Evolutionary conservation across 2,113 vertebrate genomes (phyloP), one percentile per base, ranked within the genome.

Genomic region (Hypocryptadius cinnamomeus): DNA sequence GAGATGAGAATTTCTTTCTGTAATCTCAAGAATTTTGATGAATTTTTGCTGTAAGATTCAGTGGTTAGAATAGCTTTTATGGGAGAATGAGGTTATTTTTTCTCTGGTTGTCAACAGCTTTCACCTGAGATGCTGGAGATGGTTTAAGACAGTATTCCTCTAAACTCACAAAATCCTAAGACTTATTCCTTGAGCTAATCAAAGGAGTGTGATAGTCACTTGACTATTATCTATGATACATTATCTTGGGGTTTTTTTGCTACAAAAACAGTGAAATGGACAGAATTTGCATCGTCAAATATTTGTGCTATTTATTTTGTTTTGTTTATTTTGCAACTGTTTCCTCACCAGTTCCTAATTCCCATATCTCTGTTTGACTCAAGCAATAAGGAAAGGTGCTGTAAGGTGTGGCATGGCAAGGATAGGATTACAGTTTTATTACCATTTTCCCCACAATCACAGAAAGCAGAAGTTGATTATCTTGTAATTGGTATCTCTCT

Each of bases 401-500:
- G 13, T 47, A 48, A 88, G 90, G 93, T 84, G 80, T 81, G 92
- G 60, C 66, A 74, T 23, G 21, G 59, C 64, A 79, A 81, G 40
- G 69, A 85, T 74, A 31, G 66, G 64, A 64, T 44, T 88, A 74
- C 0, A 5, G 48, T 94, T 92, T 95, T 89, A 80, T 84, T 88
- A 31, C 85, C 60, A 50, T 74, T 94, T 85, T 73, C 78, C 74
- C 56, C 22, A 33, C 71, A 72, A 51, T 56, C 39, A 66, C 30
- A 68, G 72, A 71, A 90, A 56, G 76, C 84, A 87, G 91, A 94
- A 86, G 73, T 90, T 94, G 66, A 71, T 94, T 92, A 68, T 90
- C 90, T 92, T 90, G 90, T 94, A 95, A 90, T 90, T 80, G 85
- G 79, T 86, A 83, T 91, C 87, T 88, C 85, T 95, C 79, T 72